These are phyloP conservation scores for Prionace glauca DNA, from an alignment of 2,797 vertebrate species.

Conservation along the genomic window DNA sequence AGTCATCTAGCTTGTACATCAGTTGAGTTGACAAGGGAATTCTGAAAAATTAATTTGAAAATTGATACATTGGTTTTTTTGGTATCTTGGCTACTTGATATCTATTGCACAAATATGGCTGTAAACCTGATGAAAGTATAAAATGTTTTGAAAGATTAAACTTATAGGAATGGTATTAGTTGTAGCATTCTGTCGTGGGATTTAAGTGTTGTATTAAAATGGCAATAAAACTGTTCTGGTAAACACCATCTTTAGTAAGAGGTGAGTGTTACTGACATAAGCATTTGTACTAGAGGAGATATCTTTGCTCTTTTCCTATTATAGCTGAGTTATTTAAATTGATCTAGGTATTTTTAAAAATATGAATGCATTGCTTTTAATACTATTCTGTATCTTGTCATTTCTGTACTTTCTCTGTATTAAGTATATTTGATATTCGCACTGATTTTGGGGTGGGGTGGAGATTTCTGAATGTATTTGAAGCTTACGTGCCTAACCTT, in stretches of 20 bases:
- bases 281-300: neutral
- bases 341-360: neutral
- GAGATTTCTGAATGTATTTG: neutral
- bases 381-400: neutral
- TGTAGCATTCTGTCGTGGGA: neutral
- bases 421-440: neutral
- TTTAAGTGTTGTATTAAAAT: neutral
- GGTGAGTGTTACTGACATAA: neutral
- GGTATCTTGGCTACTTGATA: neutral
- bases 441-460: neutral
- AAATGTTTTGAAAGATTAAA: neutral
- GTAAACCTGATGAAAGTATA: neutral
- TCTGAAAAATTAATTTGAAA: neutral
- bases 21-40: neutral
- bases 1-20: too few species aligned
- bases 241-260: neutral
- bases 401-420: neutral
- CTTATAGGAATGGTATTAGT: neutral
- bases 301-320: conserved; percentile 21
- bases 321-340: neutral
- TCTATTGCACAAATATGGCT: neutral
- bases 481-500: neutral
- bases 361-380: neutral
- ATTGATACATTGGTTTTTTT: neutral
- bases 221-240: neutral